Conservation (phyloP, 2,113 vertebrate species). For the Vidua chalybeata region DNA sequence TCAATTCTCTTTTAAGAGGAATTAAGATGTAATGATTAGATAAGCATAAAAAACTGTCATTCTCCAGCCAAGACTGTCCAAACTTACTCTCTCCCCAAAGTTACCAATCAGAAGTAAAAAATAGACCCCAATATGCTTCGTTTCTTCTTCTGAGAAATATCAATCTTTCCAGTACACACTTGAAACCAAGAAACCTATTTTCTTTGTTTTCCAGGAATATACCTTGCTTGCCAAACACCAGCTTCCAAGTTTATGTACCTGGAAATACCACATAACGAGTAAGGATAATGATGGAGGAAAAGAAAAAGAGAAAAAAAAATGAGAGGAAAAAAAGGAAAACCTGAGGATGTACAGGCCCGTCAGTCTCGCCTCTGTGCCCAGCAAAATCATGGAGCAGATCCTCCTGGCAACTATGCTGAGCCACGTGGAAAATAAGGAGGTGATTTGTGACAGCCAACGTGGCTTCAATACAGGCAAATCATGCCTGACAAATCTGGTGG, state of each 20-base stretch:
- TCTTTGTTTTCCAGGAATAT: neutral
- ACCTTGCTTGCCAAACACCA: neutral
- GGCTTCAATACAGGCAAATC: neutral
- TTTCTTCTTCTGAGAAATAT: neutral
- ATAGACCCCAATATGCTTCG: neutral
- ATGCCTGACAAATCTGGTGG: neutral
- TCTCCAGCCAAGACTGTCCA: neutral
- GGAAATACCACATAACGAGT: neutral
- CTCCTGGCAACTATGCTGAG: neutral
- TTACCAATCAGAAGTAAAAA: neutral
- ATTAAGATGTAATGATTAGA: neutral
- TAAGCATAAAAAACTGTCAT: neutral
- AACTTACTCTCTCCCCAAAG: neutral
- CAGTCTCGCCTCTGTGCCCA: neutral
- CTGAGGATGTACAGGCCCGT: rapidly evolving
- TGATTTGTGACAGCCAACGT: neutral
- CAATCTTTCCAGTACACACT: neutral
- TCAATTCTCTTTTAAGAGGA: neutral
- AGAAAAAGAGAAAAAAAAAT: neutral
- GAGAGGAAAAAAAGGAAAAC: neutral
- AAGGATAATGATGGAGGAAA: neutral
- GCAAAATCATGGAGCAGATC: neutral
- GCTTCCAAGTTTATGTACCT: neutral
- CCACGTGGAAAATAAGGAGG: neutral
- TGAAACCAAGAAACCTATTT: neutral